Evolutionary conservation across 2,113 vertebrate genomes (phyloP).

Genomic region (Gallinago undulata): DNA sequence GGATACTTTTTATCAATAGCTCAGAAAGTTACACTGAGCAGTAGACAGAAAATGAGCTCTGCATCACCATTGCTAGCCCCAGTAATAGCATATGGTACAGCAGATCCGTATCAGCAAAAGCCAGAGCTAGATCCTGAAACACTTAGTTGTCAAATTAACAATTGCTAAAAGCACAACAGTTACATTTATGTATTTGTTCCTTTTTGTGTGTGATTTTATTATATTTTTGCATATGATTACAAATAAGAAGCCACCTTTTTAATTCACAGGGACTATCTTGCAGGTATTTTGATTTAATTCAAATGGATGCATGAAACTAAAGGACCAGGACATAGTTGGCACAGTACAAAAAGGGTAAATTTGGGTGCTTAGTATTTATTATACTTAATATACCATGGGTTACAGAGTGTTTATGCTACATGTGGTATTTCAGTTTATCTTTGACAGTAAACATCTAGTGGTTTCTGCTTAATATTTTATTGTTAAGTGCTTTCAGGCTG

Average conservation of each 20-base stretch:
- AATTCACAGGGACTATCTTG: background rate
- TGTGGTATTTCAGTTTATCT: background rate
- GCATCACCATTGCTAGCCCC: background rate
- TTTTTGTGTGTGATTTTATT: background rate
- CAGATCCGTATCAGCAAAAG: conserved; percentile 27
- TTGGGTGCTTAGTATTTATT: background rate
- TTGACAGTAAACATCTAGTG: background rate
- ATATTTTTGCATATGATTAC: background rate
- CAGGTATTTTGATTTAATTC: background rate
- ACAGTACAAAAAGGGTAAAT: background rate
- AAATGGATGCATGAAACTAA: background rate
- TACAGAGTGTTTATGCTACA: background rate
- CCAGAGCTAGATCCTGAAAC: conserved; percentile 1
- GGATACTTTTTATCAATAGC: background rate
- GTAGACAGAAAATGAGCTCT: background rate
- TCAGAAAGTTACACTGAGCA: conserved; percentile 7
- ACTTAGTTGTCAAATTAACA: conserved; percentile 48
- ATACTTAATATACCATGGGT: background rate
- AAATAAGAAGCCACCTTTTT: background rate
- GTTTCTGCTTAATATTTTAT: background rate
- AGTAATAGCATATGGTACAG: conserved; percentile 26
- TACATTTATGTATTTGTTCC: background rate
- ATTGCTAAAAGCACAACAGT: conserved; percentile 23
- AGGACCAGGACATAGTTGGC: background rate
- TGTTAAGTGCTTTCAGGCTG: background rate